Evolutionary conservation across 2,113 vertebrate genomes (phyloP), one percentile per base, ranked within the genome.

Genomic region (Otocyon megalotis): DNA sequence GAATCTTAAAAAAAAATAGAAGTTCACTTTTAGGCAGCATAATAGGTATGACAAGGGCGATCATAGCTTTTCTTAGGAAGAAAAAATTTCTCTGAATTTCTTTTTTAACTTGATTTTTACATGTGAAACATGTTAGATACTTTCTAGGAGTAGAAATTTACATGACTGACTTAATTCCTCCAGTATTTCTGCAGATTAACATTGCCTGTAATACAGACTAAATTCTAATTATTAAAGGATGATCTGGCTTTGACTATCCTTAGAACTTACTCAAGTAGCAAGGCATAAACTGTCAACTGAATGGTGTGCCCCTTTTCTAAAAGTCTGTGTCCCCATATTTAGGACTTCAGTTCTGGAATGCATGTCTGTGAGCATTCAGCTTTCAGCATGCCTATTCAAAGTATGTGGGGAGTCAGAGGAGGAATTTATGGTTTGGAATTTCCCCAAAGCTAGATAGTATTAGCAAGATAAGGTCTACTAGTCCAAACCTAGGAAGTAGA

Each of bases 401-500:
- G 90, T 72, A 80, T 53, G 16, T 50, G 19, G 62, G 71, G 30
- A 37, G 26, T 74, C 72, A 80, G 54, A 65, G 74, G 56, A 85
- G 48, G 63, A 90, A 90, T 90, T 90, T 86, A 74, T 81, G 86
- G 74, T 81, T 65, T 81, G 48, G 81, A 74, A 90, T 86, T 95
- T 85, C 69, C 69, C 80, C 67, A 90, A 72, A 97, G 35, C 71
- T 86, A 43, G 80, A 80, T 50, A 72, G 71, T 11, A 0, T 63
- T 63, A 56, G 63, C 93, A 65, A 37, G 71, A 90, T 72, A 32
- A 54, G 37, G 26, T 60, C 60, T 89, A 2, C 56, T 65, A 22
- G 35, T 71, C 13, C 48, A 37, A 93, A 93, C 71, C 22, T 24
- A 0, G 53, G 26, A 94, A 72, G 48, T 26, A 37, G 58, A 86